These are phyloP conservation scores for Psittacula echo DNA, from an alignment of 2,797 vertebrate species.

Conservation along the genomic window DNA sequence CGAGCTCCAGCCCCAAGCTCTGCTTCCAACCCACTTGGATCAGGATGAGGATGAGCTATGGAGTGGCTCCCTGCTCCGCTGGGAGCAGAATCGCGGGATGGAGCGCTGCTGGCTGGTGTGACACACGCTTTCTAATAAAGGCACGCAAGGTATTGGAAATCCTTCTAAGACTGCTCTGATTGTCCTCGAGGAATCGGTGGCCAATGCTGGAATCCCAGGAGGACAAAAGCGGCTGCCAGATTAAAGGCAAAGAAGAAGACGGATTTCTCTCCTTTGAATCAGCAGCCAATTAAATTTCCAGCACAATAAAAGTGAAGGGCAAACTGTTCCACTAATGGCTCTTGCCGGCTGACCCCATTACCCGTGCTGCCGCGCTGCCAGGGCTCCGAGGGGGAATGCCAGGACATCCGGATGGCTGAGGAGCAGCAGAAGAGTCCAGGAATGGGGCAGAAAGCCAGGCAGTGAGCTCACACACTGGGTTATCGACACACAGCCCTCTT, in stretches of 20 bases:
- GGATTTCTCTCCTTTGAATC: slow-evolving; percentile 19
- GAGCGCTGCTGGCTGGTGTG: background rate
- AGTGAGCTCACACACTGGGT: background rate
- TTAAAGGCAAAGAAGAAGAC: slow-evolving; percentile 11
- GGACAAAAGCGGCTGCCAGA: slow-evolving; percentile 6
- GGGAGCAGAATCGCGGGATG: background rate
- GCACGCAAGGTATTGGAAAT: background rate
- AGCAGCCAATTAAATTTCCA: slow-evolving; percentile 39
- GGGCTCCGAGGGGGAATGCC: background rate
- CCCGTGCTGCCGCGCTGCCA: slow-evolving; percentile 29
- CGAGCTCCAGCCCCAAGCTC: background rate
- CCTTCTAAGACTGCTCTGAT: background rate
- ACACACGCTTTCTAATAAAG: background rate
- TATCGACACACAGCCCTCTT: slow-evolving; percentile 26
- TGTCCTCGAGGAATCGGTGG: slow-evolving; percentile 46
- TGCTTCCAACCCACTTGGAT: background rate
- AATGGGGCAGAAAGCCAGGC: slow-evolving; percentile 39
- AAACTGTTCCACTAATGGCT: slow-evolving; percentile 44
- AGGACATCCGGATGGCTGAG: slow-evolving; percentile 34
- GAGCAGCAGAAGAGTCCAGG: slow-evolving; percentile 32
- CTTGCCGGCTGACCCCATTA: background rate
- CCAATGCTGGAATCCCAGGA: background rate
- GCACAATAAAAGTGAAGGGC: slow-evolving; percentile 36
- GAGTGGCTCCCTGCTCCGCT: background rate
- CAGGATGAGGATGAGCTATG: background rate